phyloP scores from a whole-genome alignment of 1,140 invertebrate species.

The Antheraea pernyi region DNA sequence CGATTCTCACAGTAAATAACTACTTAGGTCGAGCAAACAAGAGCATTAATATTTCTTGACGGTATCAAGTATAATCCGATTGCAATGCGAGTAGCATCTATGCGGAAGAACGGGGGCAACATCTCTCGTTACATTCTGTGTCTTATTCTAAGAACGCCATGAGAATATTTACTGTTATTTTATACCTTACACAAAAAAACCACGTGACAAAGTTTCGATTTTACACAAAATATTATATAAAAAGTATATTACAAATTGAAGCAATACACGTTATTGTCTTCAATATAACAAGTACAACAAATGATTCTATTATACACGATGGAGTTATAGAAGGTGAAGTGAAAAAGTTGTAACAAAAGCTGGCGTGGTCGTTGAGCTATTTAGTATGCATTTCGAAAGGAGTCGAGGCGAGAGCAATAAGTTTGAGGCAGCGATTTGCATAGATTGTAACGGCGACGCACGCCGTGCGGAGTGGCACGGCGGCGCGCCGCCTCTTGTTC shows the following conservation, averaged over 20 bases:
- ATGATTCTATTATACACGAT: not conserved
- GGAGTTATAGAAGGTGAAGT: constrained; percentile 27
- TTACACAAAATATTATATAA: no score
- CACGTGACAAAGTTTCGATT: not conserved
- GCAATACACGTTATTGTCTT: not conserved
- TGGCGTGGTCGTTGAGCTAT: constrained; percentile 54
- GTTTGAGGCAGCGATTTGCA: constrained; percentile 72
- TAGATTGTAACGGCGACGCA: constrained; percentile 58
- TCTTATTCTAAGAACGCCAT: constrained; percentile 71
- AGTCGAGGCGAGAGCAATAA: constrained; percentile 75
- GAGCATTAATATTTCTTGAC: constrained; percentile 63
- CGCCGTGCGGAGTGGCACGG: constrained; percentile 46
- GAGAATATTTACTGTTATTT: constrained; percentile 42
- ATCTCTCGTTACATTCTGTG: constrained; percentile 71
- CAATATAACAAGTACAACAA: not conserved
- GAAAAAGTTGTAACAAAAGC: constrained; percentile 66
- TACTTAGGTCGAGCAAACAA: constrained; percentile 43
- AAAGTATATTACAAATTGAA: not conserved
- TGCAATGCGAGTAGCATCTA: constrained; percentile 65
- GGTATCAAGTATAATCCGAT: constrained; percentile 72
- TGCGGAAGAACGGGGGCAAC: constrained; percentile 66
- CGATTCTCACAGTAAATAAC: constrained; percentile 68
- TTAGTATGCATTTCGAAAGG: constrained; percentile 77
- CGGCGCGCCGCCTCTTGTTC: constrained; percentile 44
- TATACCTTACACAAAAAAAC: not conserved